phyloP scores from a whole-genome alignment of 2,797 vertebrate genomes.

The Ptychadena robeensis region DNA sequence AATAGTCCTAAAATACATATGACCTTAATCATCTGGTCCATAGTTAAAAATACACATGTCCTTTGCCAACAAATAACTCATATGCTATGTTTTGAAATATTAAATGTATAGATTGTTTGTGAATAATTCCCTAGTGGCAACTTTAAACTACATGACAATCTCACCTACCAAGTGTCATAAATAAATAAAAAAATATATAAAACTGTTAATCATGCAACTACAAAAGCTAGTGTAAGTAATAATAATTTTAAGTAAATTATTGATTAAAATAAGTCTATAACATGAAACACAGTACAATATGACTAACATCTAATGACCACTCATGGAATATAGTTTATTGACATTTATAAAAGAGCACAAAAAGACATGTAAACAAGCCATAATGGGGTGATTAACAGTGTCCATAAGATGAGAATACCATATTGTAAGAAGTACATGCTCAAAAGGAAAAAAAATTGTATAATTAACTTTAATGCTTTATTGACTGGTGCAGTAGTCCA shows the following conservation, averaged over 20 bases:
- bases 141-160: no score
- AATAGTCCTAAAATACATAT: no score
- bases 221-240: neutral
- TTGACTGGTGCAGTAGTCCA: constrained; percentile 43
- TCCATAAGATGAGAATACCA: constrained; percentile 13
- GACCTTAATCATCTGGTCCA: no score
- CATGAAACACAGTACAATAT: neutral
- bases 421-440: constrained; percentile 18
- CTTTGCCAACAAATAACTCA: no score
- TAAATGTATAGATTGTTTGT: no score
- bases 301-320: neutral
- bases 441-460: constrained; percentile 23
- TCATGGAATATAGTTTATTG: constrained; percentile 6
- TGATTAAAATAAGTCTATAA: neutral
- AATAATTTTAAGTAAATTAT: neutral
- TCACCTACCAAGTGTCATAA: no score
- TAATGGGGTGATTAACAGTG: constrained; percentile 38
- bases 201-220: neutral
- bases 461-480: constrained; percentile 53
- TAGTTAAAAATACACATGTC: no score
- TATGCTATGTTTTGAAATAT: no score
- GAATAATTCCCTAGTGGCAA: no score
- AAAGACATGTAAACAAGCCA: neutral
- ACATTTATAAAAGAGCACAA: constrained; percentile 8
- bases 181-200: neutral